These are phyloP conservation scores for Pollenia griseotomentosa DNA, from an alignment of 2,888 invertebrate genomes.

Conservation along the genomic window DNA sequence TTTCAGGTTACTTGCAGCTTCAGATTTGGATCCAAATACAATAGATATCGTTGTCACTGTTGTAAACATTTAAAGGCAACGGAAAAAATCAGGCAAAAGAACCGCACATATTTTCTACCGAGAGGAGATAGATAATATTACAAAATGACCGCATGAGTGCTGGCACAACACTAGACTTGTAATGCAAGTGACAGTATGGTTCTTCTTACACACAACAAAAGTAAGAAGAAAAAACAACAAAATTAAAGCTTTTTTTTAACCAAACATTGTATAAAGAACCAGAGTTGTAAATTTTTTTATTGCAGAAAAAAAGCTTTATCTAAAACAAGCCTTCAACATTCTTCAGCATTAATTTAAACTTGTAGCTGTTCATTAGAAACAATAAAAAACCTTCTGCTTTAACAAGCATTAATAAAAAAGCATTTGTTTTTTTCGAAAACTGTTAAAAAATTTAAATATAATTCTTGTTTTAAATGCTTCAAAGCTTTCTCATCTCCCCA, in stretches of 20 bases:
- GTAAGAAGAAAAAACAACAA: neutral
- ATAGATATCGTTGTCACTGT: constrained; percentile 33
- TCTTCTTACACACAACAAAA: constrained; percentile 17
- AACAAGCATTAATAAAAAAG: too few species aligned
- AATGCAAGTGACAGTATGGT: constrained; percentile 75
- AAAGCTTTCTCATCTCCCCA: constrained; percentile 23
- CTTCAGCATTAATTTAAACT: neutral
- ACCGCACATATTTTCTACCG: constrained; percentile 55
- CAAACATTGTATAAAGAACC: neutral
- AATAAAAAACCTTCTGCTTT: too few species aligned
- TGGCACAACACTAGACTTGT: constrained; percentile 81
- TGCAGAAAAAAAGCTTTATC: constrained; percentile 10
- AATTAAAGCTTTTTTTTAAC: constrained; percentile 24
- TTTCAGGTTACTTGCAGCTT: constrained; percentile 27
- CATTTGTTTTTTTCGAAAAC: too few species aligned
- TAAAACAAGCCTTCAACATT: too few species aligned
- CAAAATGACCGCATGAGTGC: constrained; percentile 81
- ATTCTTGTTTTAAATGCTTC: too few species aligned
- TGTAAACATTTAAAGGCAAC: constrained; percentile 42
- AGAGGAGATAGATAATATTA: constrained; percentile 63
- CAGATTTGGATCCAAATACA: constrained; percentile 32
- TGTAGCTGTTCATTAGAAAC: neutral
- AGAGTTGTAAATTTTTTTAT: constrained; percentile 55
- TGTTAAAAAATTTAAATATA: too few species aligned
- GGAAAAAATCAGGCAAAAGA: constrained; percentile 23